phyloP scores from a whole-genome alignment of 1,140 invertebrate species.

The Cherax quadricarinatus region DNA sequence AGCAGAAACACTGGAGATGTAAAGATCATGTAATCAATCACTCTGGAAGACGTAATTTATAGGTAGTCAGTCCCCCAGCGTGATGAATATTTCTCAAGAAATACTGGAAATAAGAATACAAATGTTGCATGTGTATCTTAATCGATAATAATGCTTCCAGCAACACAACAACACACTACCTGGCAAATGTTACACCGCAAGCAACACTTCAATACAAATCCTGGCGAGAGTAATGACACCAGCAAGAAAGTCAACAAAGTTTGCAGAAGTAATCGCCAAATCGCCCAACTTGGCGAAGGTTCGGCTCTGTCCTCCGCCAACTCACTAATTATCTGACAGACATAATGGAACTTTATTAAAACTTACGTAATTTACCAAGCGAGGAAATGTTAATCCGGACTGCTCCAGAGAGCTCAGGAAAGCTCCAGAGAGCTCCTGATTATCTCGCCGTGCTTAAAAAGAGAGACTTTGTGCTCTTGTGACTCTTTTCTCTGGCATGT shows the following conservation, averaged over 20 bases:
- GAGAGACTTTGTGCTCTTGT: not conserved
- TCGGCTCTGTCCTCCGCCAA: not conserved
- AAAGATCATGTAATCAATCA: too few relatives aligned
- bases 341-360: not conserved
- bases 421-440: not conserved
- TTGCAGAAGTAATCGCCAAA: slow-evolving; percentile 14
- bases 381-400: not conserved
- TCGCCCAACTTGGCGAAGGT: not conserved
- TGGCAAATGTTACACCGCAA: not conserved
- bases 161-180: not conserved
- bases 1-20: too few relatives aligned
- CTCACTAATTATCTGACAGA: not conserved
- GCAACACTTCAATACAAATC: not conserved
- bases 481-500: too few relatives aligned
- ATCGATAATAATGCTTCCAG: too few relatives aligned
- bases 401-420: too few relatives aligned
- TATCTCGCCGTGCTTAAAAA: not conserved
- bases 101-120: too few relatives aligned
- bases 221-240: not conserved
- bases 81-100: too few relatives aligned
- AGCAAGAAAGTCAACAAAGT: not conserved
- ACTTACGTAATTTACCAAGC: not conserved
- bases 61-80: too few relatives aligned
- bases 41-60: too few relatives aligned
- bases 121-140: too few relatives aligned